Evolutionary conservation across 2,888 invertebrate species (phyloP).

Genomic region (Tetranychus truncatus): DNA sequence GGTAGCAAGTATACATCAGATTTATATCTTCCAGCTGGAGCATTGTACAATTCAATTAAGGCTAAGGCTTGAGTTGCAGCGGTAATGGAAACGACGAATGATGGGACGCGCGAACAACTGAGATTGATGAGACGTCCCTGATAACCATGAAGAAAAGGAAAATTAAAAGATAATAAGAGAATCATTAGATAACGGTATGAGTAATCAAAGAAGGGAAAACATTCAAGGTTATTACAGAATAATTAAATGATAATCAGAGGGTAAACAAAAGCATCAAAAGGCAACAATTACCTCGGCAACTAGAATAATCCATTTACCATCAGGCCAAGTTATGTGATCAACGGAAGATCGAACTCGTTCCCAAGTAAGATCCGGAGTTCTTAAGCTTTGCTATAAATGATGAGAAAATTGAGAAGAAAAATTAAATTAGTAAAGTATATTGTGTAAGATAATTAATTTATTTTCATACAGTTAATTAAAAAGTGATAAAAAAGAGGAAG

Average conservation of each 20-base stretch:
- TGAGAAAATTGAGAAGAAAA: neutral
- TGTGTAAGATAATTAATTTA: no score
- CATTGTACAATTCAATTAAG: constrained; percentile 88
- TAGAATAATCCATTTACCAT: constrained; percentile 78
- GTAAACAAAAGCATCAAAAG: constrained; percentile 5
- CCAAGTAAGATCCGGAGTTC: constrained; percentile 88
- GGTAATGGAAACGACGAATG: constrained; percentile 92
- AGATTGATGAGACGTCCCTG: constrained; percentile 73
- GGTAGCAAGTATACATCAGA: constrained; percentile 91
- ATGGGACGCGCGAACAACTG: constrained; percentile 89
- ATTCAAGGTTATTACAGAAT: neutral
- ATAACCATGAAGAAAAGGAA: constrained; percentile 20
- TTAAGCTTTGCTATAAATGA: constrained; percentile 50
- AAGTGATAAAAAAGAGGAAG: constrained; percentile 17
- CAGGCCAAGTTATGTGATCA: constrained; percentile 96
- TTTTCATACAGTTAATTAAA: neutral
- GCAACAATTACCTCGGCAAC: constrained; percentile 49
- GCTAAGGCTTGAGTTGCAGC: constrained; percentile 92
- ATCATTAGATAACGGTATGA: neutral
- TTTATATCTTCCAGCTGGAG: constrained; percentile 81
- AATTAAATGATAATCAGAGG: neutral
- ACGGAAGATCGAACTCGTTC: constrained; percentile 92
- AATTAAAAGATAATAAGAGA: neutral
- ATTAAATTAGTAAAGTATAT: no score
- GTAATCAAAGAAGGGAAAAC: neutral